Evolutionary conservation across 2,888 invertebrate species (phyloP).

Genomic region (Elgonia sp.): DNA sequence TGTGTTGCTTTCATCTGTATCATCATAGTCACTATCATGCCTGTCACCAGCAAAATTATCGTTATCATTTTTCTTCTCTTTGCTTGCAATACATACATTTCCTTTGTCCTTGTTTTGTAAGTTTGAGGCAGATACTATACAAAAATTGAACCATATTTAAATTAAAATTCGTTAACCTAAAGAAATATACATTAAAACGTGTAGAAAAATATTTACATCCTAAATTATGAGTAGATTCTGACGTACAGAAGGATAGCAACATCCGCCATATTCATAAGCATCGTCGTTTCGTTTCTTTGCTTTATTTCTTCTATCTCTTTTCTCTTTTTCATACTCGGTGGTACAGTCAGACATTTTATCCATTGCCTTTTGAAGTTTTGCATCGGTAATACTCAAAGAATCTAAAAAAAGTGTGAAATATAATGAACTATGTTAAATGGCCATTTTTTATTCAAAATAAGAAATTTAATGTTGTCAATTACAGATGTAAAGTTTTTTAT

Average conservation of each 20-base stretch:
- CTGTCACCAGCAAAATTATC: constrained; percentile 7
- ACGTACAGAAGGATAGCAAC: constrained; percentile 24
- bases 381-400: constrained; percentile 23
- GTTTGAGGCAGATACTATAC: constrained; percentile 2
- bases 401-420: constrained; percentile 30
- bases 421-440: too few species aligned
- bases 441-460: too few species aligned
- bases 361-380: constrained; percentile 38
- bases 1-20: constrained; percentile 18
- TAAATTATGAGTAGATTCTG: constrained; percentile 12
- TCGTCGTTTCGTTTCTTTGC: constrained; percentile 28
- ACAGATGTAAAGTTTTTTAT: too few species aligned
- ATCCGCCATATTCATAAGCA: constrained; percentile 24
- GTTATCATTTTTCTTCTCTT: constrained; percentile 8
- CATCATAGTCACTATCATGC: constrained; percentile 3
- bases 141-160: constrained; percentile 15
- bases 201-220: constrained; percentile 23
- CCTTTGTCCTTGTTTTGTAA: constrained; percentile 19
- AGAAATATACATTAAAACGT: constrained; percentile 18
- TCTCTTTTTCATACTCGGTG: constrained; percentile 25
- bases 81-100: constrained; percentile 15
- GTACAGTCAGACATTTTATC: constrained; percentile 22
- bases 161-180: not conserved
- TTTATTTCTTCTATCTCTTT: constrained; percentile 18
- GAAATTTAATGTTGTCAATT: too few species aligned